Evolutionary conservation across 2,888 invertebrate species (phyloP).

Genomic region (Cantharis rustica): DNA sequence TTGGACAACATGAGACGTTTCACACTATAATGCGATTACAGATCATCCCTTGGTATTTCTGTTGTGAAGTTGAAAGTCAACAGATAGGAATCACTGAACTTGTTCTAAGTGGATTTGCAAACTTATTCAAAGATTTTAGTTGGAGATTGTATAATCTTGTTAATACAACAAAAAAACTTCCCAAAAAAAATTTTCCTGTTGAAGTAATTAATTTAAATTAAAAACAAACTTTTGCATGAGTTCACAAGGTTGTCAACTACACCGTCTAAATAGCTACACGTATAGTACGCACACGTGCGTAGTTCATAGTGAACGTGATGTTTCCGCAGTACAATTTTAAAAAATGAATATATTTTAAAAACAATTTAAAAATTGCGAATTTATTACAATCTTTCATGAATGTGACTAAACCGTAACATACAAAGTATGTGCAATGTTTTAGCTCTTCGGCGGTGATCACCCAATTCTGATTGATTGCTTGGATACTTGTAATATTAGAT

Average conservation of each 20-base stretch:
- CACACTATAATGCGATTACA: slow-evolving; percentile 7
- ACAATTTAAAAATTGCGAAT: not conserved
- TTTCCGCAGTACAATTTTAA: not conserved
- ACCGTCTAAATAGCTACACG: not conserved
- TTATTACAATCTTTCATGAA: not conserved
- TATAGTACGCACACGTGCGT: not conserved
- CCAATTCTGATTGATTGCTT: not conserved
- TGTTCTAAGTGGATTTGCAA: slow-evolving; percentile 1
- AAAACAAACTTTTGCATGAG: not conserved
- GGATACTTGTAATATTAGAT: not conserved
- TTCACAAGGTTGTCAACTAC: not conserved
- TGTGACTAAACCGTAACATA: not conserved
- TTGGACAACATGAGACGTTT: not conserved
- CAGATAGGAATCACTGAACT: slow-evolving; percentile 10
- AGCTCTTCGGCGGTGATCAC: not conserved
- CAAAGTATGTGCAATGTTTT: not conserved
- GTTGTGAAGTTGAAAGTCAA: slow-evolving; percentile 10
- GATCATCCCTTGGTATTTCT: slow-evolving; percentile 12
- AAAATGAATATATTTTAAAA: not conserved
- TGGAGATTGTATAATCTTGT: not conserved
- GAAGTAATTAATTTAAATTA: not conserved
- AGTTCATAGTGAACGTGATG: not conserved
- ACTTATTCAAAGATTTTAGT: slow-evolving; percentile 1
- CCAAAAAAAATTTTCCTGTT: not conserved
- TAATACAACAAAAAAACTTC: not conserved